Evolutionary conservation across 2,113 vertebrate genomes (phyloP).

Genomic region (Archocentrus centrarchus): DNA sequence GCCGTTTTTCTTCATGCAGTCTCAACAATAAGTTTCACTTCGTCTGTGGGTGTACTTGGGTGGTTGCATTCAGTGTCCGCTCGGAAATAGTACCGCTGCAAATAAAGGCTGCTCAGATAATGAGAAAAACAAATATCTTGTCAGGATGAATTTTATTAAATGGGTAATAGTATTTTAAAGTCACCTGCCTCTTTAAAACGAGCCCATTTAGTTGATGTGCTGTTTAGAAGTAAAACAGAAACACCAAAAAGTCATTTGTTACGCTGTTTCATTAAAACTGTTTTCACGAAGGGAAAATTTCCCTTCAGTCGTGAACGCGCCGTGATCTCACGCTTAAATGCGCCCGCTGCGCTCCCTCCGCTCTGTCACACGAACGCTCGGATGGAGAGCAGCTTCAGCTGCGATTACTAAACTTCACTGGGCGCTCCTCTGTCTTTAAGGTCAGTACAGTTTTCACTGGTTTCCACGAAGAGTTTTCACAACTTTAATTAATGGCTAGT

Average conservation of each 20-base stretch:
- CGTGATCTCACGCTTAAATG: not conserved
- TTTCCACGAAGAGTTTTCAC: not conserved
- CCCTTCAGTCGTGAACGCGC: not conserved
- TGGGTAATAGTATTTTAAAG: not conserved
- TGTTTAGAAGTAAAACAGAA: not conserved
- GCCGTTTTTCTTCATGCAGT: conserved; percentile 10
- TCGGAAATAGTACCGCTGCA: rapidly evolving
- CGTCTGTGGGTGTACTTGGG: not conserved
- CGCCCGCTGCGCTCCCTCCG: not conserved
- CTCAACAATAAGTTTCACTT: conserved; percentile 44
- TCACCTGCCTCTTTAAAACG: not conserved
- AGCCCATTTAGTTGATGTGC: not conserved
- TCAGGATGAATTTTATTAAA: not conserved
- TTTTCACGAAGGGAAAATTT: not conserved
- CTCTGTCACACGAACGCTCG: not conserved
- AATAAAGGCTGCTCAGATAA: too few species aligned
- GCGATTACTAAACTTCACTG: not conserved
- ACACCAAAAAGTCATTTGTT: not conserved
- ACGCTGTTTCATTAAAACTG: not conserved
- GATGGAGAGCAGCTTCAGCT: conserved; percentile 24
- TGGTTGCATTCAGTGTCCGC: conserved; percentile 19
- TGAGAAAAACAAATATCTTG: not conserved
- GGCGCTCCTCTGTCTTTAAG: not conserved
- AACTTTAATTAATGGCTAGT: not conserved
- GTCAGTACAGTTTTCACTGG: conserved; percentile 2